A percentile compares a stretch with the other conserved stretches of the same genome.
Conservation (phyloP, 2,113 vertebrate genomes). For the Cygnus atratus region DNA sequence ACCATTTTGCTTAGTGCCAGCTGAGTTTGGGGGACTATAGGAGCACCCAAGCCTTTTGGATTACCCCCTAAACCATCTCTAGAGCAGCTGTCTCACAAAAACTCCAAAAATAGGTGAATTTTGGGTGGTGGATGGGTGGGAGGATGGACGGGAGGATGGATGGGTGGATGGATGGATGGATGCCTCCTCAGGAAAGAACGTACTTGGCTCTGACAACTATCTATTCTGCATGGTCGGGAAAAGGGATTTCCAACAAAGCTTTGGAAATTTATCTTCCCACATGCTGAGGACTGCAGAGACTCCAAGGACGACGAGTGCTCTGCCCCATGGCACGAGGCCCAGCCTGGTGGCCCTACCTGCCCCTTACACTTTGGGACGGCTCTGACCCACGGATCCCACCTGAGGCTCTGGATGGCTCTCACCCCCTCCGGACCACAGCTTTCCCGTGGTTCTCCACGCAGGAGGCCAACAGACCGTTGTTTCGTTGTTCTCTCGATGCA, state of each 20-base stretch:
- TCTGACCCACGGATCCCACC: neutral
- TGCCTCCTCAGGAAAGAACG: neutral
- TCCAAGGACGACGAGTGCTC: fast-evolving
- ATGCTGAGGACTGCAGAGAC: too few relatives aligned
- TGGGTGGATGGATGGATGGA: neutral
- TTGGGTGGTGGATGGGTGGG: neutral
- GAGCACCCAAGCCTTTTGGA: fast-evolving
- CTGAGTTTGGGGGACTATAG: fast-evolving
- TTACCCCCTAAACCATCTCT: neutral
- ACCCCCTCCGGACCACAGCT: neutral
- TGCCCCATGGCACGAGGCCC: neutral
- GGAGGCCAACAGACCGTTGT: neutral
- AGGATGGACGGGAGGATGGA: neutral
- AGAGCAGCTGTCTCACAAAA: neutral
- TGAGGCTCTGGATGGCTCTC: neutral
- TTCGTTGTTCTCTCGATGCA: neutral
- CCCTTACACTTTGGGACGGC: fast-evolving
- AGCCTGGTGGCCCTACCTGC: fast-evolving
- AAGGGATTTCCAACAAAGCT: neutral
- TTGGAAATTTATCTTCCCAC: fast-evolving
- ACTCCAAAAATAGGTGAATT: too few relatives aligned
- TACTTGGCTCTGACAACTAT: fast-evolving
- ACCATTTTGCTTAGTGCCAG: fast-evolving
- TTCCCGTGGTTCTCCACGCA: fast-evolving
- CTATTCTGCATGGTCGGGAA: neutral